Base-by-base conservation (phyloP, 2,113 vertebrate genomes). In the Pyrgilauda ruficollis region DNA sequence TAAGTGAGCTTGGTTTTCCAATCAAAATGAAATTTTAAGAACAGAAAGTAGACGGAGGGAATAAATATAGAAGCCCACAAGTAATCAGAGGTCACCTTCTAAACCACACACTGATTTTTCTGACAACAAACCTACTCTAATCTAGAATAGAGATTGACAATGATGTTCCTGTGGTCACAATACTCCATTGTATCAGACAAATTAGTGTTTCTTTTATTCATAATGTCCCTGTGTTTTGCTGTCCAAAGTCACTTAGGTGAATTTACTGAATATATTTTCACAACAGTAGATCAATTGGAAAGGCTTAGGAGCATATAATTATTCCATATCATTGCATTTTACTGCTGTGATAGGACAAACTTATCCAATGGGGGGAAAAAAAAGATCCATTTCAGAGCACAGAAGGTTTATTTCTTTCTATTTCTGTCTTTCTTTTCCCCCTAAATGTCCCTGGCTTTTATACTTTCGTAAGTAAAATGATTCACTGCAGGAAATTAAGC, bases 201-300 rank as follows among this genome's bases (percentile, higher is more conserved):
- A 35, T 91, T 91, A 84, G 64, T 50, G n/a, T 68, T 93, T 81
- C 69, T 92, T 94, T 97, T 93, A 76, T 96, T 90, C 93, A 84
- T 92, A 89, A 87, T 47, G 66, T 79, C 87, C 80, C 90, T 86
- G 76, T 84, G 39, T 92, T 96, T 94, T 77, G 53, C 77, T 87
- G 30, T 37, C 67, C 88, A 92, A 96, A 97, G 88, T 93, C 93
- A 94, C 66, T 93, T 95, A 94, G 93, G 93, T 96, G 92, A 96
- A 93, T 93, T 93, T 88, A 64, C 72, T 90, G 93, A 95, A 89
- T 96, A 53, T 69, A 93, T 95, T 92, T 92, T 81, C 94, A 86
- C 83, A 93, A 97, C 64, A 78, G 91, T 47, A 87, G 72, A 96
- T 88, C 93, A 97, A 89, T 79, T 82, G 85, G 41, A 92, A 89